phyloP scores from a whole-genome alignment of 2,888 invertebrate genomes.

The Ichneumoninae sp. region DNA sequence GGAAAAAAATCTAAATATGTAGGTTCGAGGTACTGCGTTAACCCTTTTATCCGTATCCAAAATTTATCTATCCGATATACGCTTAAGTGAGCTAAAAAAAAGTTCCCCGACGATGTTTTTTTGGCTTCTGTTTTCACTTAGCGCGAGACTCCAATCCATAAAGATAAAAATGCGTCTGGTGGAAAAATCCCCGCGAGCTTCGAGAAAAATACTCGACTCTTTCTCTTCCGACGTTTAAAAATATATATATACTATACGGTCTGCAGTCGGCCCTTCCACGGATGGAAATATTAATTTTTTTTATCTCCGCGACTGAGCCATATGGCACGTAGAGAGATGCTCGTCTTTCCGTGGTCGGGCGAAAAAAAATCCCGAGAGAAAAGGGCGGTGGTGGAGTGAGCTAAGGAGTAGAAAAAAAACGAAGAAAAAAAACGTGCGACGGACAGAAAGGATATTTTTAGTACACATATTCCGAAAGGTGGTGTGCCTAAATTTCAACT shows the following conservation, averaged over 20 bases:
- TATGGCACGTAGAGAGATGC: slow-evolving; percentile 75
- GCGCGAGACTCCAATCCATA: slow-evolving; percentile 50
- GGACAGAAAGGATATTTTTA: slow-evolving; percentile 66
- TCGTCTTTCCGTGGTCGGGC: slow-evolving; percentile 68
- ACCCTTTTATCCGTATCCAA: slow-evolving; percentile 6
- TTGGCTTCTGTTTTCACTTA: slow-evolving; percentile 54
- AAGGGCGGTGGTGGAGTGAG: slow-evolving; percentile 12
- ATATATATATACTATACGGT: slow-evolving; percentile 48
- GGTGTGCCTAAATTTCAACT: slow-evolving; percentile 49
- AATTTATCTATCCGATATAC: slow-evolving; percentile 3
- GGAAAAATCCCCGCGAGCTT: slow-evolving; percentile 55
- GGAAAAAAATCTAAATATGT: not conserved
- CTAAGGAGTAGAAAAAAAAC: slow-evolving; percentile 5
- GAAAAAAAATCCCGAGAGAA: slow-evolving; percentile 71
- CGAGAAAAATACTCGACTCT: slow-evolving; percentile 30
- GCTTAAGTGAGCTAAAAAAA: slow-evolving; percentile 10
- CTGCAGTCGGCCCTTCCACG: slow-evolving; percentile 63
- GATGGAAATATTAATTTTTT: slow-evolving; percentile 75
- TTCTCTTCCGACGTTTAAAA: slow-evolving; percentile 55
- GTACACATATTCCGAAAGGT: slow-evolving; percentile 53
- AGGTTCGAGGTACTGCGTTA: not conserved
- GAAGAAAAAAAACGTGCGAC: slow-evolving; percentile 43
- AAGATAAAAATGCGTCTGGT: slow-evolving; percentile 61
- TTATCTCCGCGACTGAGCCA: slow-evolving; percentile 71
- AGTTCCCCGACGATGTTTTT: slow-evolving; percentile 17